Conservation (phyloP, 2,888 invertebrate species). For the Ormyrus labotus region DNA sequence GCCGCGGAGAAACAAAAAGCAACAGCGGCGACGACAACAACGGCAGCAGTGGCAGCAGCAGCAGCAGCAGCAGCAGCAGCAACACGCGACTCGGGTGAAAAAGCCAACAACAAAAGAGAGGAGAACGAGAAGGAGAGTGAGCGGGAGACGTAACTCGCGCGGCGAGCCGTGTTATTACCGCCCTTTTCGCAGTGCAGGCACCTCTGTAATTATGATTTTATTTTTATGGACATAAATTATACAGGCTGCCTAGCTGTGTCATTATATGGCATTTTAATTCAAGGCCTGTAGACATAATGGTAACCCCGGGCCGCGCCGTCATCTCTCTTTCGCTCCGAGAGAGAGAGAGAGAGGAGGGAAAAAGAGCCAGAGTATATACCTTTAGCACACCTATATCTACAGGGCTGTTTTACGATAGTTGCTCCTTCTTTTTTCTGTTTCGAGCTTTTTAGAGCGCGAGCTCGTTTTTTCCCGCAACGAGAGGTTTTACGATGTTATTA, state of each 20-base stretch:
- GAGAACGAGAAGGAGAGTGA: slow-evolving; percentile 60
- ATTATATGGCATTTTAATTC: slow-evolving; percentile 75
- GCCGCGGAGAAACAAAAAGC: slow-evolving; percentile 44
- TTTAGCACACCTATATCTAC: slow-evolving; percentile 38
- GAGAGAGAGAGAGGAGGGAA: not conserved
- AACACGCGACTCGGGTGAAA: slow-evolving; percentile 42
- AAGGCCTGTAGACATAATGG: slow-evolving; percentile 74
- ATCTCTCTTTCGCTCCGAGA: slow-evolving; percentile 22
- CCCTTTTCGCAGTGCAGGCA: slow-evolving; percentile 71
- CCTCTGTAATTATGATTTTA: slow-evolving; percentile 75
- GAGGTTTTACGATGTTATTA: slow-evolving; percentile 45
- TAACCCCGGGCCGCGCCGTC: slow-evolving; percentile 63
- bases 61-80: slow-evolving; percentile 15
- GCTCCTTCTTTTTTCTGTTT: slow-evolving; percentile 17
- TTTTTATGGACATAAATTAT: slow-evolving; percentile 75
- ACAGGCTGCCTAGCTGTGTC: slow-evolving; percentile 72
- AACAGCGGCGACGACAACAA: not conserved
- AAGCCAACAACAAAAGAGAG: slow-evolving; percentile 57
- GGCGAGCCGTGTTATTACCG: slow-evolving; percentile 71
- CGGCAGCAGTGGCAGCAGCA: slow-evolving; percentile 17
- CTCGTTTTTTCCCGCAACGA: not conserved
- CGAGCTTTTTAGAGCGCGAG: not conserved
- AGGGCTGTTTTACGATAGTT: slow-evolving; percentile 47
- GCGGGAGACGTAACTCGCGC: slow-evolving; percentile 40
- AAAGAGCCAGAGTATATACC: slow-evolving; percentile 30